These are phyloP conservation scores for Picathartes gymnocephalus DNA, from an alignment of 2,113 vertebrate genomes.

Conservation along the genomic window DNA sequence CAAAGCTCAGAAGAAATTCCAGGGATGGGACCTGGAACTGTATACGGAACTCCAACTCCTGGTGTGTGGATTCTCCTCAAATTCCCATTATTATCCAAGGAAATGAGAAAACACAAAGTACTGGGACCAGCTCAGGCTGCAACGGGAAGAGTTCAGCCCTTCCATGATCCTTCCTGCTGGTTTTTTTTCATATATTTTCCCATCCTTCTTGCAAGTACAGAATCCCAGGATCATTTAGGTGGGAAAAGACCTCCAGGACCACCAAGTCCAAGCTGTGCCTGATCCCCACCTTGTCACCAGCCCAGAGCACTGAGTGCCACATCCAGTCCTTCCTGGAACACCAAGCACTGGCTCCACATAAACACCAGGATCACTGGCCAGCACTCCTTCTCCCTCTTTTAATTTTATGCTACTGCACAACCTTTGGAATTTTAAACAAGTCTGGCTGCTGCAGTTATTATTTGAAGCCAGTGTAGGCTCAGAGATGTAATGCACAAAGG, in stretches of 20 bases:
- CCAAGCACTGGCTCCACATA: background rate
- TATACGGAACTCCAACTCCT: background rate
- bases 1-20: background rate
- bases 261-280: background rate
- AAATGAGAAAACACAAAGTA: background rate
- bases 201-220: background rate
- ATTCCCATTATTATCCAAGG: background rate
- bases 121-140: background rate
- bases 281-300: background rate
- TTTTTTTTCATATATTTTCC: background rate
- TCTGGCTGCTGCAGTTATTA: background rate
- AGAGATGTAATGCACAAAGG: background rate
- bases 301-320: background rate
- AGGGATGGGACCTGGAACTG: background rate
- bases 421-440: background rate
- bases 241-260: background rate
- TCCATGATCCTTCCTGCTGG: background rate
- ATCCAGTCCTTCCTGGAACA: fast-evolving
- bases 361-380: background rate
- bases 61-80: background rate
- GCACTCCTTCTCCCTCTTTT: background rate
- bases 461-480: background rate
- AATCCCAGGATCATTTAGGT: background rate
- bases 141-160: background rate
- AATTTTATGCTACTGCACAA: background rate